A percentile compares a stretch with the other conserved stretches of the same genome.
phyloP scores from a whole-genome alignment of 2,797 vertebrate species.

The Pampus argenteus region DNA sequence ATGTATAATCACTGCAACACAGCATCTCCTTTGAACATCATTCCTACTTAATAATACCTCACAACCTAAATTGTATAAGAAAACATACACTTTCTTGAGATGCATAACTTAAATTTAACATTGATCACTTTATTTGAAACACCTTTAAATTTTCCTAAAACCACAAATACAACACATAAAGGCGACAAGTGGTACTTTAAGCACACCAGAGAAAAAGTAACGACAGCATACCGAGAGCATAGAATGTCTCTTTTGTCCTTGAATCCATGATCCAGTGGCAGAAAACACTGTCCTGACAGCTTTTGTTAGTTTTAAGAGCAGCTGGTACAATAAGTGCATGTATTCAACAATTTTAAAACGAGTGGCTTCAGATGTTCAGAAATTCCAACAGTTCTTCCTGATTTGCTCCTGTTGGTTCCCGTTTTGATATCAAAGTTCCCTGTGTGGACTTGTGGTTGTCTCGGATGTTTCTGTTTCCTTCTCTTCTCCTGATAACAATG shows the following conservation, averaged over 20 bases:
- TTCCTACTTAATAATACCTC: not conserved
- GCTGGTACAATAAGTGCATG: slow-evolving; percentile 62
- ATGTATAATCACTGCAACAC: slow-evolving; percentile 26
- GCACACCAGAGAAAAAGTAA: slow-evolving; percentile 44
- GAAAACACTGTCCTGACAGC: slow-evolving; percentile 28
- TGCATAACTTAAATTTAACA: slow-evolving; percentile 46
- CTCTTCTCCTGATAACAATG: slow-evolving; percentile 56
- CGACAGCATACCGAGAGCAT: slow-evolving; percentile 28
- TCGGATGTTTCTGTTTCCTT: slow-evolving; percentile 39
- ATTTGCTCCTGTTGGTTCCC: slow-evolving; percentile 9
- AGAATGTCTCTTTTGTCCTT: slow-evolving; percentile 55
- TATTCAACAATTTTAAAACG: slow-evolving; percentile 38
- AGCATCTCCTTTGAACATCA: too few relatives aligned
- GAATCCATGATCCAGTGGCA: slow-evolving; percentile 45
- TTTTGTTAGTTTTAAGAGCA: slow-evolving; percentile 46
- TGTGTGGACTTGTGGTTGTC: slow-evolving; percentile 42
- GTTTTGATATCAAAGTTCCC: slow-evolving; percentile 78
- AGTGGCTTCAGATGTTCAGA: slow-evolving; percentile 20
- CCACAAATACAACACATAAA: slow-evolving; percentile 58
- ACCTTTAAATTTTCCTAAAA: slow-evolving; percentile 61
- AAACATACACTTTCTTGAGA: not conserved
- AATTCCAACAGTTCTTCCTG: slow-evolving; percentile 3
- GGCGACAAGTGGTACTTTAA: slow-evolving; percentile 35
- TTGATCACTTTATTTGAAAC: slow-evolving; percentile 72
- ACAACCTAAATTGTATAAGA: not conserved